Evolutionary conservation across 2,113 vertebrate genomes (phyloP).

Genomic region (Arvicanthis niloticus): DNA sequence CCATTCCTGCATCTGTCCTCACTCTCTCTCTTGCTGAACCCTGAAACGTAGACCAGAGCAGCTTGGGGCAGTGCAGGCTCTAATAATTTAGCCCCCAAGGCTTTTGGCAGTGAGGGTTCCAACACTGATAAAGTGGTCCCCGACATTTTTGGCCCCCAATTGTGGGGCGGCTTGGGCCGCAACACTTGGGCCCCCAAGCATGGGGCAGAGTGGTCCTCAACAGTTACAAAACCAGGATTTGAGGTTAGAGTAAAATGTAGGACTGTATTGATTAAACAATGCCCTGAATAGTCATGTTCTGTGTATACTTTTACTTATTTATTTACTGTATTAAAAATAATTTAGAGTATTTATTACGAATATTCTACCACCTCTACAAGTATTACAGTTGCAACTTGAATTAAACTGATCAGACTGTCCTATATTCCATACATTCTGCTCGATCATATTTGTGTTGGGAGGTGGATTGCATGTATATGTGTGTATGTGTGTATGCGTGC

Average conservation of each 20-base stretch:
- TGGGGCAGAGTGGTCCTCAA: no score
- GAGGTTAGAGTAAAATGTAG: not conserved
- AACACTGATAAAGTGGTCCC: no score
- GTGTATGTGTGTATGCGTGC: not conserved
- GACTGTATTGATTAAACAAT: not conserved
- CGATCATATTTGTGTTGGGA: not conserved
- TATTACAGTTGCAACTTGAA: not conserved
- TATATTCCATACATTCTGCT: not conserved
- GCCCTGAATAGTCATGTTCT: not conserved
- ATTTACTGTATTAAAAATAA: slow-evolving; percentile 14
- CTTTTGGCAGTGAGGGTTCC: no score
- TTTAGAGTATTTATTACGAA: not conserved
- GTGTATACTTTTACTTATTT: not conserved
- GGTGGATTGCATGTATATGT: not conserved
- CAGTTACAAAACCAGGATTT: not conserved
- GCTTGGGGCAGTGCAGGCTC: no score
- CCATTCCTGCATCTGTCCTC: no score
- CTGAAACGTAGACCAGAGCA: no score
- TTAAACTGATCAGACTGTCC: not conserved
- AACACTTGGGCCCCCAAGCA: no score
- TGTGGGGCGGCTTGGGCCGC: no score
- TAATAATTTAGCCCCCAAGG: no score
- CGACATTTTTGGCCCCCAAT: no score
- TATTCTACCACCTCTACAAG: not conserved
- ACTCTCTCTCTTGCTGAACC: no score